Evolutionary conservation across 2,113 vertebrate genomes (phyloP), one percentile per base, ranked within the genome.

Genomic region (Cyanistes caeruleus): DNA sequence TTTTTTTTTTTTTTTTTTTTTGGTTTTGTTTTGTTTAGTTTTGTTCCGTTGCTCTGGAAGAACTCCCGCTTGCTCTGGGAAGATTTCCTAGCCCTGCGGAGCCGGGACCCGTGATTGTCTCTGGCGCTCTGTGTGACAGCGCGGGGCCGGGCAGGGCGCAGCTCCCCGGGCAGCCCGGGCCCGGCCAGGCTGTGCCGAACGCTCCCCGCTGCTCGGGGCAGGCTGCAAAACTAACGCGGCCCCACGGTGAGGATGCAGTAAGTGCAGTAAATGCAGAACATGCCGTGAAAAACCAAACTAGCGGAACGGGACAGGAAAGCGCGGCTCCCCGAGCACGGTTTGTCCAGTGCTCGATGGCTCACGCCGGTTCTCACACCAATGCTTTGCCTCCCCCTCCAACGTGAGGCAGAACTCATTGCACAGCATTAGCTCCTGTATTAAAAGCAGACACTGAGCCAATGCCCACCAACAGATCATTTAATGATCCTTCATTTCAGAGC

Each of bases 81-180:
- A 97, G 97, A 95, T 97, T 98, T 96, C 98, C 97, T 98, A 97
- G 82, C 89, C 97, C 97, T 98, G 97, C 89, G 62, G 98, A 97
- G 96, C 89, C 79, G 97, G 98, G 97, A 98, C 97, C 98, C 98
- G 98, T 99, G 99, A 99, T 99, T 99, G 99, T 99, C 99, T 98
- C 97, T 97, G 99, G 98, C 98, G 98, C 98, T 96, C 98, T 39
- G 39, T 39, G 39, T 39, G 39, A 39, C 39, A 39, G 39, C 39
- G 39, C 39, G 31, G 39, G 72, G 60, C 6, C 16, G 52, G 31
- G 56, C 49, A 65, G 51, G 39, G 82, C 82, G 70, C 97, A 74
- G 91, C 93, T 91, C 81, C 84, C 30, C 23, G 46, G 96, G 96
- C 90, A 20, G 48, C 89, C 72, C 89, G 78, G 39, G 5, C 39